phyloP scores from a whole-genome alignment of 1,140 invertebrate species.

The Lycorma delicatula region DNA sequence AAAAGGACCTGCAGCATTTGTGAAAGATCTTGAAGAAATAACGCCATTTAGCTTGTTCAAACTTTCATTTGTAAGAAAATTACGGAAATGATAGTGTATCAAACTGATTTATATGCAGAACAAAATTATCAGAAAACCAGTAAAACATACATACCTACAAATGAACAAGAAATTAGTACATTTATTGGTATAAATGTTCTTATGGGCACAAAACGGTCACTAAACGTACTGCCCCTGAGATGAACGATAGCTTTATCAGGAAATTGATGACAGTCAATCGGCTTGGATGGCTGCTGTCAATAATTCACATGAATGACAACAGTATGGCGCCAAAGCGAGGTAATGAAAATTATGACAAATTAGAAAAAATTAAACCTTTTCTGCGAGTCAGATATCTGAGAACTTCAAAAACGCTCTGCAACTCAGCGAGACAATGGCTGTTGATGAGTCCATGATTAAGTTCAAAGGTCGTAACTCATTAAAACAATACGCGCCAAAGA shows the following conservation, averaged over 20 bases:
- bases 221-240: conserved; percentile 28
- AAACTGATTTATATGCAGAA: conserved; percentile 26
- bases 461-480: conserved; percentile 28
- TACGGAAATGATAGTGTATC: conserved; percentile 10
- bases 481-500: conserved; percentile 28
- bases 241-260: conserved; percentile 34
- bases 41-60: conserved; percentile 6
- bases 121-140: conserved; percentile 19
- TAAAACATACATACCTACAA: conserved; percentile 16
- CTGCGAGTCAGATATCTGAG: conserved; percentile 2
- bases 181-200: conserved; percentile 32
- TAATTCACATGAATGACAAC: conserved; percentile 32
- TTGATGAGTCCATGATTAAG: conserved; percentile 29
- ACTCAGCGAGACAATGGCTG: conserved; percentile 14
- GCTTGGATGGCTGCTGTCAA: conserved; percentile 35
- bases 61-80: conserved; percentile 4
- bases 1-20: too few relatives aligned
- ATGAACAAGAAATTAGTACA: conserved; percentile 24
- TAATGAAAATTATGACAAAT: conserved; percentile 26
- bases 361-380: conserved; percentile 28
- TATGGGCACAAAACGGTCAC: conserved; percentile 31
- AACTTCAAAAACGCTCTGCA: conserved; percentile 14
- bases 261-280: conserved; percentile 36
- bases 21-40: too few relatives aligned
- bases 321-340: conserved; percentile 15